A percentile compares a stretch with the other conserved stretches of the same genome.
Evolutionary conservation across 2,888 invertebrate genomes (phyloP).

Genomic region (Pachycephus smyrnensis): DNA sequence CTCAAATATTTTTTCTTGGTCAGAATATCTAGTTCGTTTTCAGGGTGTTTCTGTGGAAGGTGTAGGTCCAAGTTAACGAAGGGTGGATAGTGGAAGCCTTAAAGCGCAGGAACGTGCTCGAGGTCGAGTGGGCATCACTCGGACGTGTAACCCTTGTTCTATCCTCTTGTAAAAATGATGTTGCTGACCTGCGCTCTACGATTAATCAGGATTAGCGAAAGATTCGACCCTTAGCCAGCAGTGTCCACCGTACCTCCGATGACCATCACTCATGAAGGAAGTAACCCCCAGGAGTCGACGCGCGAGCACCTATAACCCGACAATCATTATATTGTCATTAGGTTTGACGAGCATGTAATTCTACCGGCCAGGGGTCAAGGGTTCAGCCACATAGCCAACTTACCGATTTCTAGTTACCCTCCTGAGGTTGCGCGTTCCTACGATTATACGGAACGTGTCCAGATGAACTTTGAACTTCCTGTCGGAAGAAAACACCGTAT

Average conservation of each 20-base stretch:
- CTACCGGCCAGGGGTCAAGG: slow-evolving; percentile 38
- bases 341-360: slow-evolving; percentile 60
- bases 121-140: slow-evolving; percentile 7
- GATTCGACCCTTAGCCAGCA: slow-evolving; percentile 44
- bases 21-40: not conserved
- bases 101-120: not conserved
- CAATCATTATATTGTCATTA: slow-evolving; percentile 61
- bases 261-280: slow-evolving; percentile 54
- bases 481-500: not conserved
- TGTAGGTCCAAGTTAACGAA: not conserved
- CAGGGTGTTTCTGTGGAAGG: not conserved
- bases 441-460: not conserved
- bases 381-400: not conserved
- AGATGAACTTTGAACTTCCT: not conserved
- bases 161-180: slow-evolving; percentile 22
- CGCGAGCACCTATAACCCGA: slow-evolving; percentile 42
- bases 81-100: not conserved
- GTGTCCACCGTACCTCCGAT: slow-evolving; percentile 51
- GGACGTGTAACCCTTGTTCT: slow-evolving; percentile 20
- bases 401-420: not conserved
- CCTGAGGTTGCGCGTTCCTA: not conserved
- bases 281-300: slow-evolving; percentile 19
- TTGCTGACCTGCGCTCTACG: slow-evolving; percentile 38
- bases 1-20: not conserved
- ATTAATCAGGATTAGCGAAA: slow-evolving; percentile 62